These are phyloP conservation scores for Netelia inedita DNA, from an alignment of 2,888 invertebrate genomes.

Conservation along the genomic window DNA sequence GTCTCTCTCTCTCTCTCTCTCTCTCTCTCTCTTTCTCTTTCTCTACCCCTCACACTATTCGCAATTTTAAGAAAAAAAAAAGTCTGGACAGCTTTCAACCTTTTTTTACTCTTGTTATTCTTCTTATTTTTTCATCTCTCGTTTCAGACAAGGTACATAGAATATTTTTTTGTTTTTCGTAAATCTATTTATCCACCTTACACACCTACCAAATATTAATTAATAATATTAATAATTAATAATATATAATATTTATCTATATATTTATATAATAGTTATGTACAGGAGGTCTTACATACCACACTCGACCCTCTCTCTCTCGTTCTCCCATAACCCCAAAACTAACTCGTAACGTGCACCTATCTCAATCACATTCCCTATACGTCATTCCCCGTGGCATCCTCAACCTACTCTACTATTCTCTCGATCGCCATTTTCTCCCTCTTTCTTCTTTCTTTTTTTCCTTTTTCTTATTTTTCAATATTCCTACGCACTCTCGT, in stretches of 20 bases:
- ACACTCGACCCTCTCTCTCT: constrained; percentile 61
- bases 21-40: too few relatives aligned
- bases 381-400: constrained; percentile 57
- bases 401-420: constrained; percentile 71
- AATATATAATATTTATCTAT: constrained; percentile 74
- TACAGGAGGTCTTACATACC: constrained; percentile 81
- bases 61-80: constrained; percentile 51
- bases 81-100: constrained; percentile 67
- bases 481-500: too few relatives aligned
- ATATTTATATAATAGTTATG: constrained; percentile 82
- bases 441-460: constrained; percentile 40
- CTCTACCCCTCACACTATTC: constrained; percentile 12
- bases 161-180: constrained; percentile 77
- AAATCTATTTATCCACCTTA: constrained; percentile 81
- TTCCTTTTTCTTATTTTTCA: constrained; percentile 43
- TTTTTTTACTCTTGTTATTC: constrained; percentile 56
- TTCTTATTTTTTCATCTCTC: constrained; percentile 54
- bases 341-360: constrained; percentile 44
- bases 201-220: constrained; percentile 82
- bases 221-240: constrained; percentile 72
- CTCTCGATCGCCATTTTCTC: constrained; percentile 57
- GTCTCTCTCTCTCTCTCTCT: constrained; percentile 28
- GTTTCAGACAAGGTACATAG: constrained; percentile 82
- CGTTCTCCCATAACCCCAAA: constrained; percentile 21
- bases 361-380: constrained; percentile 44